Percentiles rank a stretch among this genome's conserved stretches.
phyloP scores from a whole-genome alignment of 2,888 invertebrate species.

The Altica lythri region DNA sequence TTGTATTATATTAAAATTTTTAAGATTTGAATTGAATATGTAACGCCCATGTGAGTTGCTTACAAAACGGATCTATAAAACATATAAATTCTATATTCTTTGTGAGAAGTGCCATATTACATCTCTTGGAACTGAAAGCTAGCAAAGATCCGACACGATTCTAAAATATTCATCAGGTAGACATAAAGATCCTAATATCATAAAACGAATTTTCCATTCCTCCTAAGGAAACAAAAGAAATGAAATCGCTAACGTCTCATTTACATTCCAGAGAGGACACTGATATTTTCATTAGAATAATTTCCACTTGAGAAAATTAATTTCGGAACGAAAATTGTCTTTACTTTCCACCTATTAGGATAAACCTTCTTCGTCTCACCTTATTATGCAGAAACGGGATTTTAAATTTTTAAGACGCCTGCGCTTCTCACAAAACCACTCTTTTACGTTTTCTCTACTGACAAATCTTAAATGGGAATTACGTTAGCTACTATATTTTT shows the following conservation, averaged over 20 bases:
- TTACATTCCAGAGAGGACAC: conserved; percentile 42
- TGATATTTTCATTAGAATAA: conserved; percentile 54
- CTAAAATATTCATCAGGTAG: conserved; percentile 56
- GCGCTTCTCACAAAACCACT: too few species aligned
- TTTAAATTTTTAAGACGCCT: conserved; percentile 10
- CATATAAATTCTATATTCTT: conserved; percentile 53
- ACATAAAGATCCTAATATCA: conserved; percentile 56
- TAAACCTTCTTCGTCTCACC: conserved; percentile 19
- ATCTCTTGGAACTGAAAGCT: conserved; percentile 43
- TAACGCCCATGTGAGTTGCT: conserved; percentile 25
- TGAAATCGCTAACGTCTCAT: background rate
- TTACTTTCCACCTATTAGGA: conserved; percentile 34
- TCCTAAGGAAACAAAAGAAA: conserved; percentile 49
- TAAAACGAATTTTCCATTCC: conserved; percentile 57
- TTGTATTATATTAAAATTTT: too few species aligned
- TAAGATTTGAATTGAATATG: too few species aligned
- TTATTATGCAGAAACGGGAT: conserved; percentile 14
- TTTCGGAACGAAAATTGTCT: conserved; percentile 35
- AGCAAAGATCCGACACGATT: conserved; percentile 48
- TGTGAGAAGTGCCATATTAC: conserved; percentile 51
- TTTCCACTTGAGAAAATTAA: conserved; percentile 51
- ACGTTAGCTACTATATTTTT: background rate
- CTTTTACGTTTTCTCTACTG: background rate
- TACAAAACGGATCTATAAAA: conserved; percentile 50
- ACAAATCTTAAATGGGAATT: background rate